Evolutionary conservation across 2,888 invertebrate species (phyloP).

Genomic region (Liopterus haemorrhoidalis): DNA sequence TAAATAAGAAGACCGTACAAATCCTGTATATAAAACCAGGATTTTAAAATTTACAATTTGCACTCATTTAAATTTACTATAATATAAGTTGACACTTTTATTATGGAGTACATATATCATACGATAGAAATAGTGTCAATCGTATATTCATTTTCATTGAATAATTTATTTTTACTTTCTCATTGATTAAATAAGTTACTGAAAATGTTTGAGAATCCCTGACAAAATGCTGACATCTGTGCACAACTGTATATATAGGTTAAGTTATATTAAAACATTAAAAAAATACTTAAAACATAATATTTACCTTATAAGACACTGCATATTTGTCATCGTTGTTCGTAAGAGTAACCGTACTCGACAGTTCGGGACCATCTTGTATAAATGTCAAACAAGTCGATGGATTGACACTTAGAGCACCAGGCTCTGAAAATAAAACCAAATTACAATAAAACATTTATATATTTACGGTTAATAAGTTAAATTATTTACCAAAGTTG

Average conservation of each 20-base stretch:
- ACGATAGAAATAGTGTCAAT: too few species aligned
- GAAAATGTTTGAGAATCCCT: too few species aligned
- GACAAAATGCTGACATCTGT: not conserved
- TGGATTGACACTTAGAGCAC: slow-evolving; percentile 59
- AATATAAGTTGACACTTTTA: too few species aligned
- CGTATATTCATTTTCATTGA: too few species aligned
- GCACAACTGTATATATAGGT: too few species aligned
- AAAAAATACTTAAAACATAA: slow-evolving; percentile 16
- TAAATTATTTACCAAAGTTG: slow-evolving; percentile 37
- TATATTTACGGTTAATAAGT: not conserved
- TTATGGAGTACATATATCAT: too few species aligned
- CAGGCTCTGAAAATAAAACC: slow-evolving; percentile 43
- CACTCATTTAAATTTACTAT: too few species aligned
- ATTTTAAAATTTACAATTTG: too few species aligned
- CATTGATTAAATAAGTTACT: too few species aligned
- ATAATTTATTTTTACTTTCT: too few species aligned
- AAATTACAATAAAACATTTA: slow-evolving; percentile 17
- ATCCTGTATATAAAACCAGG: too few species aligned
- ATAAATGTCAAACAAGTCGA: slow-evolving; percentile 66
- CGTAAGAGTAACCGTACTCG: slow-evolving; percentile 61
- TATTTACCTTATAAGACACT: slow-evolving; percentile 62
- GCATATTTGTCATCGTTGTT: slow-evolving; percentile 54
- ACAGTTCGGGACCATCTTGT: slow-evolving; percentile 60
- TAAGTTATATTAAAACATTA: slow-evolving; percentile 14
- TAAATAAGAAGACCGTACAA: too few species aligned